Percentiles rank a stretch among this genome's conserved stretches.
Conservation (phyloP, 2,888 invertebrate species). For the Leptogaster cylindrica region DNA sequence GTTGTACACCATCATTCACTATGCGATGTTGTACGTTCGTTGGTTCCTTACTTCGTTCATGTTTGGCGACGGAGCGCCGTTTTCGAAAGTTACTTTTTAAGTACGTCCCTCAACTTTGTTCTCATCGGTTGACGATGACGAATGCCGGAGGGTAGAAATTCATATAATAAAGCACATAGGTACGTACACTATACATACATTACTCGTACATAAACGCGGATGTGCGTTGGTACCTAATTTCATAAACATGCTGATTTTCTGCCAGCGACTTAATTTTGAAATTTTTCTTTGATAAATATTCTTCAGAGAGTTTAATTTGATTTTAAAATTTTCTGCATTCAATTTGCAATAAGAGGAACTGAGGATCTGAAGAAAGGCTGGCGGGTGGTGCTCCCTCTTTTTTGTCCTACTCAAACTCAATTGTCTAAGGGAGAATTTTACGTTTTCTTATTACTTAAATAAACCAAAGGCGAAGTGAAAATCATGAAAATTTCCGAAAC, state of each 20-base stretch:
- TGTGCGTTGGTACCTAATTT: not conserved
- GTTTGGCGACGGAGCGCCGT: not conserved
- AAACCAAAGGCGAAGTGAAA: too few relatives aligned
- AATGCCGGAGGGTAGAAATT: not conserved
- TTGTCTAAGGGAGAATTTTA: too few relatives aligned
- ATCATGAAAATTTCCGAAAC: too few relatives aligned
- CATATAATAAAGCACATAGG: too few relatives aligned
- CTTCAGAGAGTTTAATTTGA: constrained; percentile 14
- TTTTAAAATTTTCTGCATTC: constrained; percentile 14
- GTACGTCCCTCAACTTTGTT: not conserved
- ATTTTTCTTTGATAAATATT: constrained; percentile 7
- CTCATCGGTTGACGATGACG: not conserved
- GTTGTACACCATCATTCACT: not conserved
- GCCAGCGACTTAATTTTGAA: constrained; percentile 5
- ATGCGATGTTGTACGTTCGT: not conserved
- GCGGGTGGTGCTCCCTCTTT: too few relatives aligned
- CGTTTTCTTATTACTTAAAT: too few relatives aligned
- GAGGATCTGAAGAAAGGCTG: too few relatives aligned
- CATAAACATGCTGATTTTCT: not conserved
- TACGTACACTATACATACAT: too few relatives aligned
- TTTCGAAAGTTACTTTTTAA: not conserved
- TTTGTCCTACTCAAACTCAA: too few relatives aligned
- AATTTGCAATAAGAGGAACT: not conserved
- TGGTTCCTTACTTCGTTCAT: not conserved
- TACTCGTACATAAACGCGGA: too few relatives aligned